Conservation (phyloP, 2,888 invertebrate species). For the Hermodice carunculata region DNA sequence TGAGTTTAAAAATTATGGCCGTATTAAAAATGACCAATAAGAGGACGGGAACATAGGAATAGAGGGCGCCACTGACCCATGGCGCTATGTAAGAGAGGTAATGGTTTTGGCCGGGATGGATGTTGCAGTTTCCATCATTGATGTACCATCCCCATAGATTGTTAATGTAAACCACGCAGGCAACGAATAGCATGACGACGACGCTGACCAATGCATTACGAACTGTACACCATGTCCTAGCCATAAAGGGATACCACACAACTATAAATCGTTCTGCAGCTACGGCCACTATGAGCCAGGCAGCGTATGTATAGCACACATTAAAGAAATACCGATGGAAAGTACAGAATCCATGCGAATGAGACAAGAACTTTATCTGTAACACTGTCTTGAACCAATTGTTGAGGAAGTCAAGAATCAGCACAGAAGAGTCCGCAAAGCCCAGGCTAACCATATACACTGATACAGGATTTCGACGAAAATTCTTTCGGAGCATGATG, state of each 20-base stretch:
- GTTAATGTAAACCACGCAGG: conserved; percentile 12
- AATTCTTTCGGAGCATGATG: conserved; percentile 6
- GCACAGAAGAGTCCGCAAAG: conserved; percentile 17
- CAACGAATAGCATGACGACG: not conserved
- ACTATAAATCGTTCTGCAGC: conserved; percentile 15
- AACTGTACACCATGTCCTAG: conserved; percentile 11
- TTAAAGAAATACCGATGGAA: conserved; percentile 24
- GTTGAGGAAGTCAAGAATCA: conserved; percentile 29
- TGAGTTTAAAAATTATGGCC: conserved; percentile 21
- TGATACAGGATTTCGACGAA: conserved; percentile 11
- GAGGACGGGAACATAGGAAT: conserved; percentile 28
- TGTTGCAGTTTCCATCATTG: conserved; percentile 1
- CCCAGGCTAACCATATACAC: conserved; percentile 17
- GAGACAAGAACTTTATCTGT: conserved; percentile 4
- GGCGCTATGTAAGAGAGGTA: conserved; percentile 21
- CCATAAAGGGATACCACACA: conserved; percentile 13
- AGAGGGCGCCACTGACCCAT: conserved; percentile 21
- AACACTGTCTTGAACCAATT: conserved; percentile 22
- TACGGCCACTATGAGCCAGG: conserved; percentile 19
- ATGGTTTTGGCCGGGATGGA: not conserved
- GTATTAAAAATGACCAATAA: conserved; percentile 14
- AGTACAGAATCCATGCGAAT: conserved; percentile 9
- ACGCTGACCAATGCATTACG: conserved; percentile 1
- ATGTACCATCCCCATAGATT: conserved; percentile 19
- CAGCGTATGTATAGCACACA: conserved; percentile 13